Conservation (phyloP, 2,797 vertebrate genomes). For the Threskiornis aethiopicus region DNA sequence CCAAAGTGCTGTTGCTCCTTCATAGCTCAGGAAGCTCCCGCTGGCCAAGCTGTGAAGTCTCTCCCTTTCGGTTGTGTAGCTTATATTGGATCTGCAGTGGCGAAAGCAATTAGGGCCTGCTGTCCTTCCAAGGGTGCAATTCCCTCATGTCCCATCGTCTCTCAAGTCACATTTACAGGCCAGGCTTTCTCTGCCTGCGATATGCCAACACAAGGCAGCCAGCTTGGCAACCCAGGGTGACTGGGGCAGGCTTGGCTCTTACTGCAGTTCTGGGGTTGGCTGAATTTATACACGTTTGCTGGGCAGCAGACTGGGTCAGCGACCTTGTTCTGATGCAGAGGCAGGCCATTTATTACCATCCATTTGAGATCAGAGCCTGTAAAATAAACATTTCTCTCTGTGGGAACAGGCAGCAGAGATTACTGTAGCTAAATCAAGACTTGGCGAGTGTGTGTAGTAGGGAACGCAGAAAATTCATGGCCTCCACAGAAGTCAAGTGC, state of each 20-base stretch:
- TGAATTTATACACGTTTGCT: background rate
- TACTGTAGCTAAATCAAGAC: constrained; percentile 11
- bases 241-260: background rate
- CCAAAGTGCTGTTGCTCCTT: background rate
- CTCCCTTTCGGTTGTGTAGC: background rate
- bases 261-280: background rate
- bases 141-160: background rate
- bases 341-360: background rate
- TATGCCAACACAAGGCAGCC: background rate
- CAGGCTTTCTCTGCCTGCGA: background rate
- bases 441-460: background rate
- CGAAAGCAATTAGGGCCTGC: background rate
- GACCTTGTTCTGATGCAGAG: background rate
- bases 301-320: background rate
- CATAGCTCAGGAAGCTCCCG: background rate
- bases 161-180: background rate
- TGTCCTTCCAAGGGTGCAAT: background rate
- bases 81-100: background rate
- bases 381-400: background rate
- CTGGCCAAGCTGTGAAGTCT: background rate
- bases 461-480: constrained; percentile 5
- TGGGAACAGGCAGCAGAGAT: constrained; percentile 9
- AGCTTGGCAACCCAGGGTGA: background rate
- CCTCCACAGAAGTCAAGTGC: background rate
- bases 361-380: background rate